Base-by-base conservation (phyloP, 2,888 invertebrate species). In the Sarcophaga subvicina region DNA sequence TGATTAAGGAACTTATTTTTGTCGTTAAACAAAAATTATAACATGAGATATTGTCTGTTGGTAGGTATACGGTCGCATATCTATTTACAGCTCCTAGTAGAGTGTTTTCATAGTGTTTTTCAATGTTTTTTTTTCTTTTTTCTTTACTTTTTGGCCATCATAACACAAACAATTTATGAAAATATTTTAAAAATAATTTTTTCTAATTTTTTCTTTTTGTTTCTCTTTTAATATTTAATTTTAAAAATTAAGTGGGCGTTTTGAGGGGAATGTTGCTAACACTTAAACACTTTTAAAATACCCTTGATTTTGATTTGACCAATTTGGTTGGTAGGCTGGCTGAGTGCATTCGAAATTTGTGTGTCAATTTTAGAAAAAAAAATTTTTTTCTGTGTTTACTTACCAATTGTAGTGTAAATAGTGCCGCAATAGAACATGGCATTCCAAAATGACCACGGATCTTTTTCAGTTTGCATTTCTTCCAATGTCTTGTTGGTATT, bases 361-460 rank as follows among this genome's bases (percentile, higher is more conserved):
- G 49, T 62, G 63, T 14, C 3, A 14, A 4, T 54, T 17, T 54
- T 17, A 64, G 22, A 4, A 71, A 17, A 37, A 80, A 49, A 45
- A 72, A 64, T 22, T 12, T 14, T 27, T 47, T 62, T 22, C 1
- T 22, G 1, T 1, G 1, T 22, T 4, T 69, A 93, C 95, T 95
- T 91, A 98, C 98, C 98, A 91, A 98, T 98, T 14, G 98, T 98
- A 14, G 98, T 98, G 90, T 96, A 98, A 91, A 98, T 96, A 37
- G 98, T 98, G 64, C 97, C 97, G 89, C 97, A 97, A 90, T 96
- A 98, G 90, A 98, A 97, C 93, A 98, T 95, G 0, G 98, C 95
- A 91, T 97, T 97, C 96, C 96, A 97, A 92, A 97, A 97, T 0
- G 96, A 95, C 98, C 98, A 98, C 1, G 94, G 94, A 87, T 94